Percentiles rank a stretch among this genome's conserved stretches.
phyloP scores from a whole-genome alignment of 2,113 vertebrate species.

The Aptenodytes forsteri region DNA sequence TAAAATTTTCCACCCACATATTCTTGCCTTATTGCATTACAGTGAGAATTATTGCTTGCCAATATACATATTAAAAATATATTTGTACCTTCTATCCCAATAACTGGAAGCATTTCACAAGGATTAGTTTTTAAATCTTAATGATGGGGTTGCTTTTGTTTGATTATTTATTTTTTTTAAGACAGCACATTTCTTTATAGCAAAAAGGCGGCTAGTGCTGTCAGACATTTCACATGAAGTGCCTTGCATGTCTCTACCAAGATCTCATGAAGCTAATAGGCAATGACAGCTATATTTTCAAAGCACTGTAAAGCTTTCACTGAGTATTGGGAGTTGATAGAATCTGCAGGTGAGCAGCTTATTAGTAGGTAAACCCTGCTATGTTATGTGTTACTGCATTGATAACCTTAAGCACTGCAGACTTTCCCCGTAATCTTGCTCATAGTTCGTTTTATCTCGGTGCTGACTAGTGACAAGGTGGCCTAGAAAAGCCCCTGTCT shows the following conservation, averaged over 20 bases:
- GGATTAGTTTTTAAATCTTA: background rate
- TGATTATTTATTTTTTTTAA: background rate
- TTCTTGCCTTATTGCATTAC: background rate
- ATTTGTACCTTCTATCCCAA: background rate
- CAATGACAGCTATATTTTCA: constrained; percentile 55
- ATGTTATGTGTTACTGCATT: background rate
- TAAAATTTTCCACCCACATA: background rate
- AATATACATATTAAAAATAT: background rate
- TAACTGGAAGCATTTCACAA: background rate
- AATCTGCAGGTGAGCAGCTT: background rate
- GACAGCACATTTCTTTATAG: background rate
- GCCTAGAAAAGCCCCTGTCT: background rate
- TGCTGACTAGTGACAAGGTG: background rate
- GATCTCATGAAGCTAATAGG: constrained; percentile 26
- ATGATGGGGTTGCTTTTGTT: background rate
- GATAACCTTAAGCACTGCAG: background rate
- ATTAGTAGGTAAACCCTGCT: constrained; percentile 12
- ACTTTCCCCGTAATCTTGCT: background rate
- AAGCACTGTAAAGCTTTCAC: constrained; percentile 44
- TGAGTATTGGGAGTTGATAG: background rate
- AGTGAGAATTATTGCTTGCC: background rate
- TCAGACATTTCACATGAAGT: background rate
- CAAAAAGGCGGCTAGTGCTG: background rate
- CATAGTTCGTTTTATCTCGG: background rate
- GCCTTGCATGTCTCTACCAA: background rate